Conservation (phyloP, 2,888 invertebrate species). For the Isoperla grammatica region DNA sequence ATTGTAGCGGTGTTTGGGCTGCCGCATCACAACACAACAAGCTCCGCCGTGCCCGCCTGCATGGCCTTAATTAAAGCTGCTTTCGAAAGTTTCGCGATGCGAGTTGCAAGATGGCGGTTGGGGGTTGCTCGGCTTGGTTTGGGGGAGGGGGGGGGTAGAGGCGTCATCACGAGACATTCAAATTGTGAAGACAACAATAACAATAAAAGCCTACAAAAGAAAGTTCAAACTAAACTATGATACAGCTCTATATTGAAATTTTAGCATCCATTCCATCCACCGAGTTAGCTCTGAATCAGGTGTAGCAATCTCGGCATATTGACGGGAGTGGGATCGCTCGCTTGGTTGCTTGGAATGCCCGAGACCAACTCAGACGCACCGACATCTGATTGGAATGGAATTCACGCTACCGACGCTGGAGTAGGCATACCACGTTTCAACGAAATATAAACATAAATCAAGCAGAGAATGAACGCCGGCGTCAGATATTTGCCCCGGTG, state of each 20-base stretch:
- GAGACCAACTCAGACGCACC: background rate
- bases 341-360: background rate
- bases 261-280: no score
- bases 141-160: background rate
- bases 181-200: background rate
- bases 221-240: background rate
- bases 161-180: constrained; percentile 5
- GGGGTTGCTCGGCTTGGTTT: background rate
- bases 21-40: no score
- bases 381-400: background rate
- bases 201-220: no score
- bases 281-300: background rate
- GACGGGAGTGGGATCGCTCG: background rate
- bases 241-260: background rate
- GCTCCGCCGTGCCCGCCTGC: background rate
- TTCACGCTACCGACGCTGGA: background rate
- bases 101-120: background rate
- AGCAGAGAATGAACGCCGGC: no score
- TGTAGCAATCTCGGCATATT: background rate
- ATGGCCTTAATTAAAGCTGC: constrained; percentile 11
- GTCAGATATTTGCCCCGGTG: no score
- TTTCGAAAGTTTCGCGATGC: constrained; percentile 2
- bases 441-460: no score
- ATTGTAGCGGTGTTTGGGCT: no score
- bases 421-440: no score